These are phyloP conservation scores for Apotomis capreana DNA, from an alignment of 2,888 invertebrate species.

Conservation along the genomic window DNA sequence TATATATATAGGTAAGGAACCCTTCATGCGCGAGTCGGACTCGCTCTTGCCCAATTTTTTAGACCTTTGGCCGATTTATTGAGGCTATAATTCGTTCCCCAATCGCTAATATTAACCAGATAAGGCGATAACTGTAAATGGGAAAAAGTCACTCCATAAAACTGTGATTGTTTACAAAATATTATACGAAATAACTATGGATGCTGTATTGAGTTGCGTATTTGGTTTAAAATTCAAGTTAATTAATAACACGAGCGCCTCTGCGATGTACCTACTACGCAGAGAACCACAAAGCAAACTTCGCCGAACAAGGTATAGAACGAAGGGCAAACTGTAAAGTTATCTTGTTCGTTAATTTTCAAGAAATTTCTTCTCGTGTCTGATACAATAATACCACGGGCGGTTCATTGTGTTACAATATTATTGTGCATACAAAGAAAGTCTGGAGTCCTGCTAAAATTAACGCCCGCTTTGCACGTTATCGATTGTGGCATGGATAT, in stretches of 20 bases:
- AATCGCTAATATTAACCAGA: too few relatives aligned
- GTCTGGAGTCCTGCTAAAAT: constrained; percentile 56
- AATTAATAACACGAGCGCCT: not conserved
- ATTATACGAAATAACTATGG: too few relatives aligned
- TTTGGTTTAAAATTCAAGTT: constrained; percentile 9
- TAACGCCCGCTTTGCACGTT: constrained; percentile 56
- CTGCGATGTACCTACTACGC: not conserved
- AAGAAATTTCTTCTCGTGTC: constrained; percentile 18
- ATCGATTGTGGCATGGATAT: constrained; percentile 59
- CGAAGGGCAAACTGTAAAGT: constrained; percentile 19
- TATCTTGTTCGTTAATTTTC: constrained; percentile 18
- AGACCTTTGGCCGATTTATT: too few relatives aligned
- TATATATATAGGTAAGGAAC: too few relatives aligned
- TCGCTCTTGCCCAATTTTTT: too few relatives aligned
- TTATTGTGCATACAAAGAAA: constrained; percentile 45
- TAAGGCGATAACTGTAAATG: too few relatives aligned
- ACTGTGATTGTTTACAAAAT: too few relatives aligned
- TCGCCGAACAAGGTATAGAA: constrained; percentile 17
- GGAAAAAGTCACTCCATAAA: too few relatives aligned
- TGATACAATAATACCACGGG: constrained; percentile 15
- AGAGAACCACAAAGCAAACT: constrained; percentile 21
- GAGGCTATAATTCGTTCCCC: too few relatives aligned
- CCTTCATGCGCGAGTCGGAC: too few relatives aligned
- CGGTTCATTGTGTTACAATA: constrained; percentile 26
- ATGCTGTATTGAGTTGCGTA: not conserved